A percentile compares a stretch with the other conserved stretches of the same genome.
These are phyloP conservation scores for Catamblyrhynchus diadema DNA, from an alignment of 2,797 vertebrate species.

Conservation along the genomic window DNA sequence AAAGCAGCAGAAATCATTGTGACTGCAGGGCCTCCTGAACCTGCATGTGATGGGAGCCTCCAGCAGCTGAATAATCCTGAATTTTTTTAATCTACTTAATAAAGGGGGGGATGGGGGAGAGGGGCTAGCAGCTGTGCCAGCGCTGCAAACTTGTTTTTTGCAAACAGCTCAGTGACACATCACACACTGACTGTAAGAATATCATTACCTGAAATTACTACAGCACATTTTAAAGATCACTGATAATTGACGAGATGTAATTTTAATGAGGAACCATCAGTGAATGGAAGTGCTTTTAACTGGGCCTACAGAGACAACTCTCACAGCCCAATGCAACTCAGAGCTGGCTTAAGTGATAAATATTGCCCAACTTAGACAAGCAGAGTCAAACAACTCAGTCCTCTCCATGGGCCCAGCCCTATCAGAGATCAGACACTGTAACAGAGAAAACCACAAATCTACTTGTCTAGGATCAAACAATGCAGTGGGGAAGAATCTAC, in stretches of 20 bases:
- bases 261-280: constrained; percentile 7
- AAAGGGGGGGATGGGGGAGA: background rate
- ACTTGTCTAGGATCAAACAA: background rate
- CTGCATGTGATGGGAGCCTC: background rate
- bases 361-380: background rate
- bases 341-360: background rate
- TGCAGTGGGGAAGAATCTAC: background rate
- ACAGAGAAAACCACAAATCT: background rate
- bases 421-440: background rate
- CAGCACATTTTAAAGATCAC: background rate
- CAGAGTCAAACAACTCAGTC: background rate
- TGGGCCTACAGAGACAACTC: background rate
- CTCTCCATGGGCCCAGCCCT: background rate
- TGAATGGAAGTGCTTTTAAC: background rate
- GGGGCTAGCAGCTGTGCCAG: background rate
- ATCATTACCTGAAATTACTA: background rate
- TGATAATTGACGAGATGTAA: background rate
- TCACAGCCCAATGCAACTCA: background rate
- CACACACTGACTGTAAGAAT: background rate
- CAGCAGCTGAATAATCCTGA: background rate
- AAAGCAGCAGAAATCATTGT: background rate
- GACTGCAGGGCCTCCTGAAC: background rate
- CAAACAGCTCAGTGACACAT: background rate
- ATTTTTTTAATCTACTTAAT: background rate
- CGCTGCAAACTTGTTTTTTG: background rate